Conservation (phyloP, 2,888 invertebrate species). For the Drosophila sordidula region DNA sequence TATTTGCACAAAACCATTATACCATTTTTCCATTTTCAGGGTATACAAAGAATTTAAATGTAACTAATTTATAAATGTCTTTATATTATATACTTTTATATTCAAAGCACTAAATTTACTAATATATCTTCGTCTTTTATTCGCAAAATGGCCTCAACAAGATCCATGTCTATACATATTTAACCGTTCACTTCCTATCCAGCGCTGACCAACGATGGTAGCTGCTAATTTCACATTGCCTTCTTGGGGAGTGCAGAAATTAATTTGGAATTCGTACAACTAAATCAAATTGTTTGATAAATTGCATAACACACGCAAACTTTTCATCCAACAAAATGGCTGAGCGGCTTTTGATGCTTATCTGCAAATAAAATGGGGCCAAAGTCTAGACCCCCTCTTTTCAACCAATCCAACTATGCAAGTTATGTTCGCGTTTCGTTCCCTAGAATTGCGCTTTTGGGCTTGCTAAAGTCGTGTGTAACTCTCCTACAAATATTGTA, state of each 20-base stretch:
- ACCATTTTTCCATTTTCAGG: too few species aligned
- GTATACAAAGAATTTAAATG: too few species aligned
- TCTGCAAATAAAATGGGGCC: slow-evolving; percentile 64
- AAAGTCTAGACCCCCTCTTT: slow-evolving; percentile 36
- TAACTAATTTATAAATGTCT: too few species aligned
- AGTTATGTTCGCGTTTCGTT: not conserved
- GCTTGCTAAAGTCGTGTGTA: not conserved
- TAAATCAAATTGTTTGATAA: slow-evolving; percentile 78
- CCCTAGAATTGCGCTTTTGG: not conserved
- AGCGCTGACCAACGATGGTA: slow-evolving; percentile 1
- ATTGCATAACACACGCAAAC: slow-evolving; percentile 71
- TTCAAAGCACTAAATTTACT: too few species aligned
- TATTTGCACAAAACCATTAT: too few species aligned
- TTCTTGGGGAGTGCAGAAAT: slow-evolving; percentile 37
- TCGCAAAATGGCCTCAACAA: too few species aligned
- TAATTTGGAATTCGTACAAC: slow-evolving; percentile 72
- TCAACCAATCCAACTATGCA: slow-evolving; percentile 1
- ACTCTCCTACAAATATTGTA: slow-evolving; percentile 51
- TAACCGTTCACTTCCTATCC: too few species aligned
- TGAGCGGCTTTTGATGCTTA: slow-evolving; percentile 64
- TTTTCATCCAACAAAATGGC: slow-evolving; percentile 70
- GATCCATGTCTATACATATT: too few species aligned
- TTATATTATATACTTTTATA: too few species aligned
- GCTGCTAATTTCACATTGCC: slow-evolving; percentile 11
- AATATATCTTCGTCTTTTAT: too few species aligned